These are phyloP conservation scores for Copsychus sechellarum DNA, from an alignment of 2,113 vertebrate species.

Conservation along the genomic window DNA sequence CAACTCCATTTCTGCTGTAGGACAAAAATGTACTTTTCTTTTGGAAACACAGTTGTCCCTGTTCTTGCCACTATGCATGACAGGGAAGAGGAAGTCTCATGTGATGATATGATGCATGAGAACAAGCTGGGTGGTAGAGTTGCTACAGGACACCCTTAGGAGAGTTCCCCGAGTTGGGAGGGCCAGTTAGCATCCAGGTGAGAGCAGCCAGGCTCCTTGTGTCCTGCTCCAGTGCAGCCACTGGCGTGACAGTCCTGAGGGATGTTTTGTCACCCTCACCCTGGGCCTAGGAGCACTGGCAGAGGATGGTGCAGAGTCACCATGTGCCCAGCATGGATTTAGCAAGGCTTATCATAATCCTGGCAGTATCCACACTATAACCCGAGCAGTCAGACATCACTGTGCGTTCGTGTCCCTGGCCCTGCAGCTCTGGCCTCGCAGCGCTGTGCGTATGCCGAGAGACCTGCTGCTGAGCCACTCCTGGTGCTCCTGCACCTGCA, in stretches of 20 bases:
- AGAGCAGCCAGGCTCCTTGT: neutral
- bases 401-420: fast-evolving
- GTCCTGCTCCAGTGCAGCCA: neutral
- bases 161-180: neutral
- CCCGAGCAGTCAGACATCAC: neutral
- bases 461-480: neutral
- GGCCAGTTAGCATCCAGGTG: neutral
- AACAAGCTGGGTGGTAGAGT: neutral
- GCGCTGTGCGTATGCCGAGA: neutral
- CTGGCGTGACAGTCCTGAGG: neutral
- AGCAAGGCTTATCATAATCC: neutral
- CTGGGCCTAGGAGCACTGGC: neutral
- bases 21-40: neutral
- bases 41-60: neutral
- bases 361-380: neutral
- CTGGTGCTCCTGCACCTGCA: neutral
- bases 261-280: neutral
- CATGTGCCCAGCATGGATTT: neutral
- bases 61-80: neutral
- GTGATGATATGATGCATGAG: fast-evolving
- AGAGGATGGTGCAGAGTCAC: neutral
- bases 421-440: neutral
- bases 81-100: neutral
- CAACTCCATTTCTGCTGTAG: neutral
- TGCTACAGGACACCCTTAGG: neutral